Evolutionary conservation across 1,140 invertebrate genomes (phyloP).

Genomic region (Amphibalanus amphitrite): DNA sequence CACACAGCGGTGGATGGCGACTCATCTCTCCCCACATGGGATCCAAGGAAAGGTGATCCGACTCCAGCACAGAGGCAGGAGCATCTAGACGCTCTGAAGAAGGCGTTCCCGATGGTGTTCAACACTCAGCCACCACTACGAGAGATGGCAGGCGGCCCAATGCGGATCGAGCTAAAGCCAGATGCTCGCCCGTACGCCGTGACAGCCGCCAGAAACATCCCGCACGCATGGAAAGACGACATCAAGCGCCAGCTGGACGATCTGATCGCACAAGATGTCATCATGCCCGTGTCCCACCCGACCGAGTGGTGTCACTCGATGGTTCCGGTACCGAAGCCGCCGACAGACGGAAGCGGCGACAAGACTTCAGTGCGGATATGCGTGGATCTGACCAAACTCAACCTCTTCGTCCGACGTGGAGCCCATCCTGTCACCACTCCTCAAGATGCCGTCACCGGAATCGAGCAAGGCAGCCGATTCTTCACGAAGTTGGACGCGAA

Average conservation of each 20-base stretch:
- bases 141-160: conserved; percentile 8
- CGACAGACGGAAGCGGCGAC: too few relatives aligned
- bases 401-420: conserved; percentile 4
- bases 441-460: conserved; percentile 16
- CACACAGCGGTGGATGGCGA: too few relatives aligned
- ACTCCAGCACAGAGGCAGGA: neutral
- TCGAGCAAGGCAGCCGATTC: conserved; percentile 5
- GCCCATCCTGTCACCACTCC: conserved; percentile 19
- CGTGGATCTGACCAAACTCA: conserved; percentile 19
- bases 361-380: conserved; percentile 8
- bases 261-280: neutral
- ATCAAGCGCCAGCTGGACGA: neutral
- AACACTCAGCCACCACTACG: neutral
- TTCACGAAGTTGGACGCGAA: conserved; percentile 21
- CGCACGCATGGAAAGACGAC: conserved; percentile 3
- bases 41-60: neutral
- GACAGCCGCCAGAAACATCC: conserved; percentile 11
- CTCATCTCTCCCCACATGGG: neutral
- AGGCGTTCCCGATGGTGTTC: neutral
- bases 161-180: conserved; percentile 10
- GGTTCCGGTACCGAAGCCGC: neutral
- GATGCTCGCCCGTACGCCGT: conserved; percentile 7
- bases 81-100: neutral
- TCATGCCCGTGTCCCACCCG: neutral
- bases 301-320: neutral